phyloP scores from a whole-genome alignment of 1,140 invertebrate genomes.

The Drepana arcuata region DNA sequence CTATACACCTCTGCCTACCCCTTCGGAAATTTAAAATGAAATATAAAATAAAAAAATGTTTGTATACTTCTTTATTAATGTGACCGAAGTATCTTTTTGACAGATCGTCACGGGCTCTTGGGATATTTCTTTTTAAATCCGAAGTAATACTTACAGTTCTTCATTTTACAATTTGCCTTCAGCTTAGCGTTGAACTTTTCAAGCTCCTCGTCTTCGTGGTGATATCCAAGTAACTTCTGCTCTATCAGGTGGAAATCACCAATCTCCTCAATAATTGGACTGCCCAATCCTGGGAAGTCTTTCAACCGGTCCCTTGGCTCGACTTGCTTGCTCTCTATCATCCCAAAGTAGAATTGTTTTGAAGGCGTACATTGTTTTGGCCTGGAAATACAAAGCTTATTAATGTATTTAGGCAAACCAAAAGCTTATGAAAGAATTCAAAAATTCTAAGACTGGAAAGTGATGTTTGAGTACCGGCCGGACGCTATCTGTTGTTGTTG shows the following conservation, averaged over 20 bases:
- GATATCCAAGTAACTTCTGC: constrained; percentile 53
- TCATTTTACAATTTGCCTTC: constrained; percentile 43
- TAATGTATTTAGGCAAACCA: no score
- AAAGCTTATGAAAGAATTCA: no score
- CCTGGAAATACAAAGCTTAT: constrained; percentile 28
- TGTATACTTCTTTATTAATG: no score
- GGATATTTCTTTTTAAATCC: no score
- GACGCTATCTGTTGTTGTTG: no score
- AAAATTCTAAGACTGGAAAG: no score
- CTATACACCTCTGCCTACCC: no score
- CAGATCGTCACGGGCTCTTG: no score
- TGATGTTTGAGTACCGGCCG: no score
- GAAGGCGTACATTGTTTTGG: constrained; percentile 66
- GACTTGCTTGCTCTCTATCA: constrained; percentile 72
- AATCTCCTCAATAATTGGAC: constrained; percentile 55
- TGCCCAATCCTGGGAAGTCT: constrained; percentile 59
- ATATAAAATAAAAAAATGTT: no score
- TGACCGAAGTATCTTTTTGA: no score
- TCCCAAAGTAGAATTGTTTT: constrained; percentile 85
- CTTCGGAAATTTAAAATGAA: no score
- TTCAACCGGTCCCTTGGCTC: constrained; percentile 53
- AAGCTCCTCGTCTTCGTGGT: constrained; percentile 47
- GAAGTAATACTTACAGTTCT: constrained; percentile 38
- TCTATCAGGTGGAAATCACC: constrained; percentile 58
- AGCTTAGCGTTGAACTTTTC: constrained; percentile 56